phyloP scores from a whole-genome alignment of 2,888 invertebrate genomes.

The Nymphalis c-album region DNA sequence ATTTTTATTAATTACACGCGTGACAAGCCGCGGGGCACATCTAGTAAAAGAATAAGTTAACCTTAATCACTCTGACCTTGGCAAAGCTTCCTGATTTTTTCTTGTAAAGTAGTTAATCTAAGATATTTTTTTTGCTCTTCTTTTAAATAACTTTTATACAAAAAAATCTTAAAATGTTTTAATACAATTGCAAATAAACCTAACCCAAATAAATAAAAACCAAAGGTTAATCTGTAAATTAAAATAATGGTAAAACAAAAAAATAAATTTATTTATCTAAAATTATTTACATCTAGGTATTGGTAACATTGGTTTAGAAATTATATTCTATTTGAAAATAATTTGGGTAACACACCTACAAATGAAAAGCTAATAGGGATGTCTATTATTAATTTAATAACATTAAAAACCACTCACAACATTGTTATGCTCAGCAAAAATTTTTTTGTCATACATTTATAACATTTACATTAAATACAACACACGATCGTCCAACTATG shows the following conservation, averaged over 20 bases:
- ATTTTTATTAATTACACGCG: no score
- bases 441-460: constrained; percentile 50
- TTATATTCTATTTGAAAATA: constrained; percentile 15
- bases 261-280: constrained; percentile 29
- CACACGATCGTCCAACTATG: constrained; percentile 39
- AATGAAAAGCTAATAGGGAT: constrained; percentile 57
- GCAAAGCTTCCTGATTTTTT: no score
- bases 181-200: not conserved
- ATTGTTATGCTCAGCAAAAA: constrained; percentile 53
- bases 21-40: no score
- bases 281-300: constrained; percentile 35
- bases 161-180: not conserved
- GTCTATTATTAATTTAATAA: constrained; percentile 75
- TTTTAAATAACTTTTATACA: not conserved
- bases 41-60: no score
- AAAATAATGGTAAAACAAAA: constrained; percentile 26
- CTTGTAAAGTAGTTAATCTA: no score
- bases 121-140: no score
- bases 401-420: constrained; percentile 65
- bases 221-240: not conserved
- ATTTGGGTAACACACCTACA: constrained; percentile 41
- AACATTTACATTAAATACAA: constrained; percentile 51
- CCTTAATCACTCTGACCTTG: no score
- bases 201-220: not conserved
- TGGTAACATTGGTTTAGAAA: constrained; percentile 37